These are phyloP conservation scores for Vanacampus margaritifer DNA, from an alignment of 2,113 vertebrate species.

Conservation along the genomic window DNA sequence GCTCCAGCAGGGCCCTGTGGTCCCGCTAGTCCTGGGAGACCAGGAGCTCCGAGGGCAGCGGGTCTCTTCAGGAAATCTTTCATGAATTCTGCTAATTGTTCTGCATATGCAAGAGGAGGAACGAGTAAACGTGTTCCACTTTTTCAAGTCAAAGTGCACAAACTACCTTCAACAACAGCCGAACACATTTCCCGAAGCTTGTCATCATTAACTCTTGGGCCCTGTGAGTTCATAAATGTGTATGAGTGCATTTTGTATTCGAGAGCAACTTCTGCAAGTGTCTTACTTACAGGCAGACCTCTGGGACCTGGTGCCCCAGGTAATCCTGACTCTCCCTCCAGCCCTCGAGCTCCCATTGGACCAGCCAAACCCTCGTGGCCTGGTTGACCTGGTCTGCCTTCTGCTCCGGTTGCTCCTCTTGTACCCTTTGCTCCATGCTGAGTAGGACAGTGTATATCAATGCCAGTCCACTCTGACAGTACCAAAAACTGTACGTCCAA, in stretches of 20 bases:
- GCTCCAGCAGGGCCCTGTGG: slow-evolving; percentile 65
- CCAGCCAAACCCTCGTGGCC: slow-evolving; percentile 73
- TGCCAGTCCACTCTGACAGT: neutral
- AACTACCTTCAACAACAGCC: slow-evolving; percentile 72
- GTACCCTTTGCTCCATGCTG: slow-evolving; percentile 72
- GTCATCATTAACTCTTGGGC: slow-evolving; percentile 70
- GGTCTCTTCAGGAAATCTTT: slow-evolving; percentile 72
- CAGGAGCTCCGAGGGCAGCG: slow-evolving; percentile 65
- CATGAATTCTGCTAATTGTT: slow-evolving; percentile 73
- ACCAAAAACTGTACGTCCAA: neutral
- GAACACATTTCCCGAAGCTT: slow-evolving; percentile 75
- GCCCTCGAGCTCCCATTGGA: slow-evolving; percentile 69
- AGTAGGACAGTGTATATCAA: neutral
- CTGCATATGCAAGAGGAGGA: slow-evolving; percentile 35
- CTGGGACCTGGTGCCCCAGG: slow-evolving; percentile 70
- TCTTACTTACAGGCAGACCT: slow-evolving; percentile 72
- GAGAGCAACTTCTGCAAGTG: neutral
- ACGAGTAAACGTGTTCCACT: neutral
- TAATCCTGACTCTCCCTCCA: slow-evolving; percentile 72
- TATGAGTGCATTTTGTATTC: neutral
- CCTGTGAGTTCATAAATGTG: slow-evolving; percentile 51
- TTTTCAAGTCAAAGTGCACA: neutral
- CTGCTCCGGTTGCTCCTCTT: slow-evolving; percentile 63
- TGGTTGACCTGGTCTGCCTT: slow-evolving; percentile 70
- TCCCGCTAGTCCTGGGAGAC: slow-evolving; percentile 64